Conservation (phyloP, 2,113 vertebrate genomes). For the Atherinomorus stipes region DNA sequence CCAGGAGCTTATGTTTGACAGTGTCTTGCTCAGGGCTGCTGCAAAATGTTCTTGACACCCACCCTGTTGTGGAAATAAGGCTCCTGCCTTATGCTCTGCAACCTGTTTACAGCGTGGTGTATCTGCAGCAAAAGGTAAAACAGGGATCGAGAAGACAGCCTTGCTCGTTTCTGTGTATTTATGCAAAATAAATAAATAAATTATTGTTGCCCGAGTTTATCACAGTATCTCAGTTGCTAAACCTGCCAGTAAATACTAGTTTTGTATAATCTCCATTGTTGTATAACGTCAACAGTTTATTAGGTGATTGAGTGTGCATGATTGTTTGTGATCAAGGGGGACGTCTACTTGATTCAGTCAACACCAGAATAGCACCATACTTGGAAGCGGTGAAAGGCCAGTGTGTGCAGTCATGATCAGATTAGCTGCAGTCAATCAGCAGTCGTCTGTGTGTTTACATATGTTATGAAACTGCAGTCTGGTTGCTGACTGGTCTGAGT, state of each 20-base stretch:
- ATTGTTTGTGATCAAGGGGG: slow-evolving; percentile 31
- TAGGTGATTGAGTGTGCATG: slow-evolving; percentile 29
- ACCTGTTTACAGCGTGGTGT: slow-evolving; percentile 69
- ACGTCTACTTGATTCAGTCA: slow-evolving; percentile 29
- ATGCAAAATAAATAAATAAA: slow-evolving; percentile 47
- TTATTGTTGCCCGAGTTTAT: slow-evolving; percentile 35
- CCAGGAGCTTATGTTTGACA: slow-evolving; percentile 52
- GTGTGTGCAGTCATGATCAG: slow-evolving; percentile 56
- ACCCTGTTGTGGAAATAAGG: slow-evolving; percentile 64
- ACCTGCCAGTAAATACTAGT: slow-evolving; percentile 24
- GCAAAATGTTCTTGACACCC: slow-evolving; percentile 68
- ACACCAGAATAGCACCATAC: slow-evolving; percentile 41
- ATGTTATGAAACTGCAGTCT: slow-evolving; percentile 58
- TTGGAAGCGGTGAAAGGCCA: slow-evolving; percentile 34
- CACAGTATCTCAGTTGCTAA: not conserved
- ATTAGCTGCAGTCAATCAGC: slow-evolving; percentile 66
- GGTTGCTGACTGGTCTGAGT: slow-evolving; percentile 40
- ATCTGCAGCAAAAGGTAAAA: slow-evolving; percentile 61
- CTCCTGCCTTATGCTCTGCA: slow-evolving; percentile 64
- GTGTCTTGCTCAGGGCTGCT: slow-evolving; percentile 51
- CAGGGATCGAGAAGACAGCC: slow-evolving; percentile 47
- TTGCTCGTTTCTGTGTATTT: slow-evolving; percentile 51
- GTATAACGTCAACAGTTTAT: slow-evolving; percentile 22
- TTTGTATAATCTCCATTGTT: slow-evolving; percentile 28
- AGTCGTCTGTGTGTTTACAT: slow-evolving; percentile 50